Evolutionary conservation across 30 jellyfish, hydroid and myxozoan genomes (phyloP).

Genomic region (Rhopilema esculentum): DNA sequence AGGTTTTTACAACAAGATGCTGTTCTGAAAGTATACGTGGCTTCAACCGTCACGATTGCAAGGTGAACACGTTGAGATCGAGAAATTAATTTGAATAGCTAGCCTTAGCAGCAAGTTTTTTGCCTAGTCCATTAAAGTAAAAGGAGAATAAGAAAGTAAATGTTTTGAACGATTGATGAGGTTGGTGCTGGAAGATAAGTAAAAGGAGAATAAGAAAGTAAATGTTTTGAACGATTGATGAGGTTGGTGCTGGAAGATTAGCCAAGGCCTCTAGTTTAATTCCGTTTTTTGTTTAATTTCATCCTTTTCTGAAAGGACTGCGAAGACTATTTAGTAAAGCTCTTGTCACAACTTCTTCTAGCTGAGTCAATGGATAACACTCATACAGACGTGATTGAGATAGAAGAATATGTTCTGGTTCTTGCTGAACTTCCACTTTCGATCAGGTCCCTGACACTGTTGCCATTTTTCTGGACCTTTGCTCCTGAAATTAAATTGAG

Average conservation of each 20-base stretch:
- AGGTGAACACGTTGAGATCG: not conserved
- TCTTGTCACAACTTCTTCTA: not conserved
- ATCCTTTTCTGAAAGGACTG: too few species aligned
- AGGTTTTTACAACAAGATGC: slow-evolving; percentile 8
- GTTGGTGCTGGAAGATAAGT: too few species aligned
- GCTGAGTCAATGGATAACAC: not conserved
- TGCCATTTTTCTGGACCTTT: not conserved
- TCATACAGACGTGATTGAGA: not conserved
- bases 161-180: too few species aligned
- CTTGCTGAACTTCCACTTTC: not conserved
- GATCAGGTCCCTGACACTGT: not conserved
- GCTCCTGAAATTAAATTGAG: not conserved
- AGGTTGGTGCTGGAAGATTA: too few species aligned
- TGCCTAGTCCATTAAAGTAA: too few species aligned
- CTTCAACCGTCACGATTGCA: not conserved
- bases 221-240: too few species aligned
- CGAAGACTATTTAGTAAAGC: not conserved
- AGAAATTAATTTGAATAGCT: not conserved
- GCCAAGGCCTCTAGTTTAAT: too few species aligned
- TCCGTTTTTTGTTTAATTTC: too few species aligned
- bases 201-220: too few species aligned
- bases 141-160: too few species aligned
- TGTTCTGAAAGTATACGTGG: not conserved
- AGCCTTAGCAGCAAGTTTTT: too few species aligned
- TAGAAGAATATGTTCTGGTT: not conserved